These are phyloP conservation scores for Cosmopolites sordidus DNA, from an alignment of 2,888 invertebrate genomes.

Conservation along the genomic window DNA sequence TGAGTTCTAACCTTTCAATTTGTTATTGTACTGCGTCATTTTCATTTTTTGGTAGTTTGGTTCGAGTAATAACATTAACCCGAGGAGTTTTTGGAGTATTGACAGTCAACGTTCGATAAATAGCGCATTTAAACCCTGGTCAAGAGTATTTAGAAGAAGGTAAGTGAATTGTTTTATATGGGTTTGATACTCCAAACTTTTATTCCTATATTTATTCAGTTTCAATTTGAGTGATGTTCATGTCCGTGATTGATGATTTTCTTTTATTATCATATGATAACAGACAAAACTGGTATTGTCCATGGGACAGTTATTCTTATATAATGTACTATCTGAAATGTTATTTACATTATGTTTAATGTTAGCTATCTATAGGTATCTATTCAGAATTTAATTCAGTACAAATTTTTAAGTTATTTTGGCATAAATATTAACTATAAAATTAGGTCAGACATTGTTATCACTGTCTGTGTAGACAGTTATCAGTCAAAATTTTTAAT, in stretches of 20 bases:
- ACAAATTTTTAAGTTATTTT: too few species aligned
- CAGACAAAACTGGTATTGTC: neutral
- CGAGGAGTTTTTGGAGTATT: slow-evolving; percentile 57
- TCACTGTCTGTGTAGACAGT: slow-evolving; percentile 10
- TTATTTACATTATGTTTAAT: neutral
- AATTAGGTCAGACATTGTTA: slow-evolving; percentile 9
- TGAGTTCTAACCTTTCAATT: slow-evolving; percentile 34
- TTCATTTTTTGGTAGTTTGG: slow-evolving; percentile 25
- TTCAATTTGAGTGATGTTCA: neutral
- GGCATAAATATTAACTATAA: slow-evolving; percentile 4
- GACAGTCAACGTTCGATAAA: slow-evolving; percentile 58
- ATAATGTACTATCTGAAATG: neutral
- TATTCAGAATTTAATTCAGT: too few species aligned
- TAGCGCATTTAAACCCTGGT: slow-evolving; percentile 63
- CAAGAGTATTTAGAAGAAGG: slow-evolving; percentile 63
- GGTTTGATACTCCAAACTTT: neutral
- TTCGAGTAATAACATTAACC: slow-evolving; percentile 41
- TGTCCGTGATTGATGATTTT: neutral
- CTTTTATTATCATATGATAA: neutral
- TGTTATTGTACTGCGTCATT: slow-evolving; percentile 44
- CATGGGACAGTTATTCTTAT: slow-evolving; percentile 3
- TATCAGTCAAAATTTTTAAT: neutral
- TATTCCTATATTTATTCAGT: neutral
- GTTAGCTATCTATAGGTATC: too few species aligned
- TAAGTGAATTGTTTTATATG: slow-evolving; percentile 42